Base-by-base conservation (phyloP, 1,140 invertebrate genomes). In the Luehdorfia chinensis region DNA sequence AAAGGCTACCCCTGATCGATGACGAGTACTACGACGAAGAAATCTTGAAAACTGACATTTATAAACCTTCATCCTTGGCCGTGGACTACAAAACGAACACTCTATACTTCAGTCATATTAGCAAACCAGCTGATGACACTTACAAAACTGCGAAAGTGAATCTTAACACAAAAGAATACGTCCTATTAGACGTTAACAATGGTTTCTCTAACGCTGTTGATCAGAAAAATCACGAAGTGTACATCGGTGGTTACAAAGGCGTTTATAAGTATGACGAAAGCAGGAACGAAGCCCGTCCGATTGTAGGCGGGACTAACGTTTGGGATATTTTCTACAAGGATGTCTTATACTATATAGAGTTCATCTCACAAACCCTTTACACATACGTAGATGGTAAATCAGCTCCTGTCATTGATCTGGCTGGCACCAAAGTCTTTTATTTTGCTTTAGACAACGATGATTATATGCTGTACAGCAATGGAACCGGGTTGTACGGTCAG, bases 171-270 rank as follows among this genome's bases (percentile, higher is more conserved):
- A 73, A 75, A 18, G 55, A 73, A 47, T 74, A 68, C 11, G 44
- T 36, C n/a, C 53, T 66, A n/a, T 49, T 84, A 12, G 31, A 56
- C 9, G 68, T 81, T 2, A 55, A 44, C 1, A 74, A 84, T 30
- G 80, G 77, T 0, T 84, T 80, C 25, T 63, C 76, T 9, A 70
- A 78, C 46, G 43, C 72, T 3, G 64, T 81, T 0, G 75, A 84
- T 46, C 61, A 64, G 15, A 55, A 54, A 3, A 73, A 48, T 7
- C 59, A 78, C 18, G 59, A 66, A 3, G 50, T 76, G 1, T 84
- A 76, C 25, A 70, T 81, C 12, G 80, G 80, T 6, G 73, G 70
- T 7, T 65, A 64, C 19, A 58, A 75, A 13, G 80, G 80, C 0
- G 53, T 84, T 9, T 84, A 81, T 19, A 75, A 76, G 59, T 81